phyloP scores from a whole-genome alignment of 2,113 vertebrate species.

The Nymphicus hollandicus region DNA sequence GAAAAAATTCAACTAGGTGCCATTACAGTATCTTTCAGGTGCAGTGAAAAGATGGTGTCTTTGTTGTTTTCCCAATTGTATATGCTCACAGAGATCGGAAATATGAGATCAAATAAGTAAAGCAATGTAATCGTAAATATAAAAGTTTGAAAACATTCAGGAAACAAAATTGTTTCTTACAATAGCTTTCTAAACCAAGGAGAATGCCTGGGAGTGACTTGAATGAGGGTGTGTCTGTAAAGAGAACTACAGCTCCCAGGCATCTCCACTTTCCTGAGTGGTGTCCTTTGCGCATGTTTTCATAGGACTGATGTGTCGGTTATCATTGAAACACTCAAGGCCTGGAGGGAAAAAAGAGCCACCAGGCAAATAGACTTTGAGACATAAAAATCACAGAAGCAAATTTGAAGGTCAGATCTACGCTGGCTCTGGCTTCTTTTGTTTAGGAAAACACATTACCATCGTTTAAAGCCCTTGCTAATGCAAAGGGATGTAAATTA shows the following conservation, averaged over 20 bases:
- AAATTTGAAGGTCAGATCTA: conserved; percentile 30
- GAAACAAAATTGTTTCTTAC: neutral
- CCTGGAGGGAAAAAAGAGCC: neutral
- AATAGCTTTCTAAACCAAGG: neutral
- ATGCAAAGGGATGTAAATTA: conserved; percentile 65
- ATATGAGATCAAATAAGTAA: neutral
- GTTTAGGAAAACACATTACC: conserved; percentile 41
- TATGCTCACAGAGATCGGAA: neutral
- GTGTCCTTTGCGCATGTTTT: neutral
- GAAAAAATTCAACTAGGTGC: neutral
- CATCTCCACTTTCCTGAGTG: neutral
- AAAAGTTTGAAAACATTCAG: neutral
- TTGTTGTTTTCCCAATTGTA: neutral
- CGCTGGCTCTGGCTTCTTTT: conserved; percentile 27
- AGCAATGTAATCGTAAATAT: neutral
- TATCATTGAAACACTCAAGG: neutral
- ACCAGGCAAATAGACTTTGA: neutral
- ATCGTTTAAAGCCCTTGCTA: conserved; percentile 28
- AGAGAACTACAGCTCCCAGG: conserved; percentile 3
- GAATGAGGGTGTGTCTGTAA: neutral
- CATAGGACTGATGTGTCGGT: neutral
- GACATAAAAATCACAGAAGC: neutral
- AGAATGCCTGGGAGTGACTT: neutral
- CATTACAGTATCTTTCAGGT: neutral
- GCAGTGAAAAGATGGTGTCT: neutral